Percentiles rank a stretch among this genome's conserved stretches.
These are phyloP conservation scores for Rotaria macrura DNA, from an alignment of 2,888 invertebrate species.

Conservation along the genomic window DNA sequence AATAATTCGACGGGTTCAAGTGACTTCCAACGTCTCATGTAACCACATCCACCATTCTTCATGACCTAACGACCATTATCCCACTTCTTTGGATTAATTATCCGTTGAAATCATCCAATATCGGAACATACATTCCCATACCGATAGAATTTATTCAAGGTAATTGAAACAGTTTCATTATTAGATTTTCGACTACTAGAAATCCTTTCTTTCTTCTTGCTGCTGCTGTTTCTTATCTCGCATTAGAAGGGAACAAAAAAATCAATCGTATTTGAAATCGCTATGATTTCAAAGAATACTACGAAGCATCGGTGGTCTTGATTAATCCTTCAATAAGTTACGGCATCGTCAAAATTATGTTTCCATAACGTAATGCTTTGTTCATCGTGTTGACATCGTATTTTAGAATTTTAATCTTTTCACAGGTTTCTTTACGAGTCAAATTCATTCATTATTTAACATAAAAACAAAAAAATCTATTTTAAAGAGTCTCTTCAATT, in stretches of 20 bases:
- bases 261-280: neutral
- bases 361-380: neutral
- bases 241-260: neutral
- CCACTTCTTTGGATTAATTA: neutral
- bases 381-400: neutral
- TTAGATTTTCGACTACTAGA: too few species aligned
- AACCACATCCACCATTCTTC: neutral
- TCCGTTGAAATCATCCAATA: neutral
- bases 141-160: neutral
- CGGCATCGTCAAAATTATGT: neutral
- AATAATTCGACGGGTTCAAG: neutral
- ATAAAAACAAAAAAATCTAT: too few species aligned
- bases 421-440: too few species aligned
- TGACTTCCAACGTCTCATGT: neutral
- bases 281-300: neutral
- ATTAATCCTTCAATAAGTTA: slow-evolving; percentile 5
- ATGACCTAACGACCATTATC: neutral
- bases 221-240: neutral
- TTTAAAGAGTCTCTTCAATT: too few species aligned
- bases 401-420: neutral
- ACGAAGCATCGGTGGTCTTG: neutral
- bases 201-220: neutral
- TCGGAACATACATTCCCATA: neutral
- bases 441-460: too few species aligned
- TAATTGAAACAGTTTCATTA: neutral